Conservation (phyloP, 2,888 invertebrate genomes). For the Sthenelais limicola region DNA sequence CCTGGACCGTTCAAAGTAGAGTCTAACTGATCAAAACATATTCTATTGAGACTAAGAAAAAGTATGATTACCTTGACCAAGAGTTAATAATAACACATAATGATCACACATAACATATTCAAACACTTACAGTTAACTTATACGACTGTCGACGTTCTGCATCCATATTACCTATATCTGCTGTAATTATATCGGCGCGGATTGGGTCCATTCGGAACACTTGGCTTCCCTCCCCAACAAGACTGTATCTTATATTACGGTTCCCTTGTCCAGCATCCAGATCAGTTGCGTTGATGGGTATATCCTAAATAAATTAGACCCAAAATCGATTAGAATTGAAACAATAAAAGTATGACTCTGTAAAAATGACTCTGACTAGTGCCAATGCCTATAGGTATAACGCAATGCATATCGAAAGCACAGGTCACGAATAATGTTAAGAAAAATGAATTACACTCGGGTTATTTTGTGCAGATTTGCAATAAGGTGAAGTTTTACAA, state of each 20-base stretch:
- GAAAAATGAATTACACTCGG: no score
- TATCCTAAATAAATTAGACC: slow-evolving; percentile 46
- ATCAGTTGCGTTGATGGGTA: slow-evolving; percentile 47
- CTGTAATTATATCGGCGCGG: slow-evolving; percentile 26
- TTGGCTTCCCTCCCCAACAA: slow-evolving; percentile 47
- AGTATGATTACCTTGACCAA: no score
- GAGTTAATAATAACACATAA: no score
- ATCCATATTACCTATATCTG: slow-evolving; percentile 9
- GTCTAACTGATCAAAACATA: no score
- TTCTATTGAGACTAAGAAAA: no score
- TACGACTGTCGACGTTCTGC: slow-evolving; percentile 16
- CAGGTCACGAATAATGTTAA: no score
- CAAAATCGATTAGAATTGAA: background rate
- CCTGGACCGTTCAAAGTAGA: no score
- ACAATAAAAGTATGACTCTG: background rate
- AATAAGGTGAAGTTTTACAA: no score
- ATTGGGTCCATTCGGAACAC: slow-evolving; percentile 44
- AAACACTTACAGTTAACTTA: slow-evolving; percentile 11
- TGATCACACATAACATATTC: background rate
- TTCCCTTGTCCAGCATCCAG: slow-evolving; percentile 42
- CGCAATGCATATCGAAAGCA: no score
- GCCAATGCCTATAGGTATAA: no score
- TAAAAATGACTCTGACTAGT: background rate
- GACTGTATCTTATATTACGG: slow-evolving; percentile 43
- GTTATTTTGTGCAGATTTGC: no score